phyloP scores from a whole-genome alignment of 2,888 invertebrate species.

The Polyommatus iphigenia region DNA sequence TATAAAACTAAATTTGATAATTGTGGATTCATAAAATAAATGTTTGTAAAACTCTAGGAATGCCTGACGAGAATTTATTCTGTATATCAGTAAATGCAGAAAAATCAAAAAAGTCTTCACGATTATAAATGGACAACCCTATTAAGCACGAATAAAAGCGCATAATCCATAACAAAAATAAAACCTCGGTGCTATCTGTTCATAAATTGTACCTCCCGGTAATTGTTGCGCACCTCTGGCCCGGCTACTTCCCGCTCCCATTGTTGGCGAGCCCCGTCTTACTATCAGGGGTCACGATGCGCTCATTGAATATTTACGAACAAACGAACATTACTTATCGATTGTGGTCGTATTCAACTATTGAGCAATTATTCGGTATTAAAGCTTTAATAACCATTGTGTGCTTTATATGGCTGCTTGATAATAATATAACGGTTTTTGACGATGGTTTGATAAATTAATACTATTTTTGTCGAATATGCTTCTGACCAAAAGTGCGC shows the following conservation, averaged over 20 bases:
- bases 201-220: slow-evolving; percentile 45
- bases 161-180: slow-evolving; percentile 22
- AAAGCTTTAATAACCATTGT: slow-evolving; percentile 28
- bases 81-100: no score
- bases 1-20: no score
- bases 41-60: no score
- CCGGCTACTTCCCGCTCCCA: slow-evolving; percentile 65
- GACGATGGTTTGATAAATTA: not conserved
- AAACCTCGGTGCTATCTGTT: slow-evolving; percentile 35
- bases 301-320: slow-evolving; percentile 50
- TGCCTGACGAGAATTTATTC: no score
- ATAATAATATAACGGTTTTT: slow-evolving; percentile 13
- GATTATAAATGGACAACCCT: not conserved
- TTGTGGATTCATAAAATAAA: no score
- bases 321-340: slow-evolving; percentile 45
- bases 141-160: not conserved
- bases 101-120: not conserved
- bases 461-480: not conserved
- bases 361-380: slow-evolving; percentile 32
- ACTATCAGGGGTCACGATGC: slow-evolving; percentile 48
- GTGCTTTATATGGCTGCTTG: not conserved
- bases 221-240: slow-evolving; percentile 66
- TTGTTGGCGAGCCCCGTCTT: slow-evolving; percentile 49
- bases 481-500: not conserved
- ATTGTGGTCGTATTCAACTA: slow-evolving; percentile 36